Conservation (phyloP, 2,888 invertebrate genomes). For the Oxycera nigricornis region DNA sequence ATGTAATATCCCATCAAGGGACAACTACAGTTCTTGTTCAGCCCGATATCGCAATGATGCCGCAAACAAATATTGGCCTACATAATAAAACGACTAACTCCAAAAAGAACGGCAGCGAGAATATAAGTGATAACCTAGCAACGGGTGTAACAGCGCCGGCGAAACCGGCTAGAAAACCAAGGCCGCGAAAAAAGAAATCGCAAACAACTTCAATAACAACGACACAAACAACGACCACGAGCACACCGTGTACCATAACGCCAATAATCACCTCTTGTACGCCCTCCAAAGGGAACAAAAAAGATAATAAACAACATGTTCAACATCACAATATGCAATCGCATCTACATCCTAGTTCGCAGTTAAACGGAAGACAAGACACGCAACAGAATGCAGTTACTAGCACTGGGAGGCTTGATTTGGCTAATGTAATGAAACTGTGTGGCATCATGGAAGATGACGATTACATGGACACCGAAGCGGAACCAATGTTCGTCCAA, state of each 20-base stretch:
- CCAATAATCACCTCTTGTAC: conserved; percentile 28
- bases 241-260: conserved; percentile 9
- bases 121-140: background rate
- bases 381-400: conserved; percentile 46
- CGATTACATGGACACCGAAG: conserved; percentile 62
- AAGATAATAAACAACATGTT: conserved; percentile 26
- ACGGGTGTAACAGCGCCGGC: background rate
- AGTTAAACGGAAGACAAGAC: background rate
- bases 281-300: background rate
- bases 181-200: conserved; percentile 50
- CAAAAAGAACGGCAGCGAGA: background rate
- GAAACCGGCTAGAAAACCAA: conserved; percentile 52
- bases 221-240: conserved; percentile 18
- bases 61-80: conserved; percentile 46
- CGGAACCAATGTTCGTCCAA: conserved; percentile 43
- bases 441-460: conserved; percentile 75
- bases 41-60: conserved; percentile 50
- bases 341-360: background rate
- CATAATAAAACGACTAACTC: background rate
- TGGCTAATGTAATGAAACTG: conserved; percentile 77
- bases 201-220: conserved; percentile 24
- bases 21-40: conserved; percentile 45
- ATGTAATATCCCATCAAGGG: conserved; percentile 56
- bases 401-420: conserved; percentile 66
- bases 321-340: background rate